phyloP scores from a whole-genome alignment of 2,888 invertebrate genomes.

The Eustalomyia histrio region DNA sequence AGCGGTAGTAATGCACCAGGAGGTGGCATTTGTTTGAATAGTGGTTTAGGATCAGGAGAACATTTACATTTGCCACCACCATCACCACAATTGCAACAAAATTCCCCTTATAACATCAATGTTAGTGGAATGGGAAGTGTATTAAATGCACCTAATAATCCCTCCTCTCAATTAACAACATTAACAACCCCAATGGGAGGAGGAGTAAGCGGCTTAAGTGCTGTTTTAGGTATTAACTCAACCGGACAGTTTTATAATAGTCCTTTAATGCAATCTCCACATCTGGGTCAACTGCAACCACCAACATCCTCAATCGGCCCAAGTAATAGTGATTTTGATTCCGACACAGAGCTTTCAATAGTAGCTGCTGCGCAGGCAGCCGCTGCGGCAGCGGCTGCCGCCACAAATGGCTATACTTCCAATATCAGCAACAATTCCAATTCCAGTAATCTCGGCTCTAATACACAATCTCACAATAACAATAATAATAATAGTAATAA shows the following conservation, averaged over 20 bases:
- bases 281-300: slow-evolving; percentile 41
- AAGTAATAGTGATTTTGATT: slow-evolving; percentile 76
- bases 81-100: slow-evolving; percentile 66
- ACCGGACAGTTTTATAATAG: slow-evolving; percentile 47
- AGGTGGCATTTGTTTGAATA: neutral
- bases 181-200: slow-evolving; percentile 49
- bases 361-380: slow-evolving; percentile 73
- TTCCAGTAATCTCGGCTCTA: slow-evolving; percentile 37
- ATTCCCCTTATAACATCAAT: slow-evolving; percentile 61
- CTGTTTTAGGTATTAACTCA: slow-evolving; percentile 17
- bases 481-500: slow-evolving; percentile 63
- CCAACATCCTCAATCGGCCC: slow-evolving; percentile 62
- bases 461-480: slow-evolving; percentile 27
- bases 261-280: slow-evolving; percentile 24
- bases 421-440: slow-evolving; percentile 60
- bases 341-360: slow-evolving; percentile 77
- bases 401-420: slow-evolving; percentile 71
- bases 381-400: slow-evolving; percentile 67
- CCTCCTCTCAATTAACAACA: slow-evolving; percentile 63
- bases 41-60: slow-evolving; percentile 36
- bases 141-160: slow-evolving; percentile 54
- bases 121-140: slow-evolving; percentile 42
- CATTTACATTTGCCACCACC: slow-evolving; percentile 72
- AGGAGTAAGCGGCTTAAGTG: slow-evolving; percentile 48
- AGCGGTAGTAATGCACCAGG: neutral